Conservation (phyloP, 2,888 invertebrate genomes). For the Luperina nickerlii region DNA sequence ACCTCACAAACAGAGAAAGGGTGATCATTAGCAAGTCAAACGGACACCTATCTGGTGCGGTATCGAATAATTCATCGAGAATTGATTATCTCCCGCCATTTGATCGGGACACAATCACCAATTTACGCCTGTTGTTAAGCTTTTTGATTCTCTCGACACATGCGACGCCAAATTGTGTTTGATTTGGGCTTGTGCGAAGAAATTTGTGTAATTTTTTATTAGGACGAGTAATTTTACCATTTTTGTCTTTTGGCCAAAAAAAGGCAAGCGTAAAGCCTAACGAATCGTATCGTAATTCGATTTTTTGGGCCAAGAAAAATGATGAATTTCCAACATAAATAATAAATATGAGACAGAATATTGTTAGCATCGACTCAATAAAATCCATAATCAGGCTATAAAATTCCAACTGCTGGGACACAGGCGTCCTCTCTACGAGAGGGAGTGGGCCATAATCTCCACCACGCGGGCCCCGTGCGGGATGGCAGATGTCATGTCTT, state of each 20-base stretch:
- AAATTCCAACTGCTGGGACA: too few relatives aligned
- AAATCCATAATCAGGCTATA: too few relatives aligned
- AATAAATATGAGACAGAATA: constrained; percentile 7
- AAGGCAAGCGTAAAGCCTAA: background rate
- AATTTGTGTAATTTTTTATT: background rate
- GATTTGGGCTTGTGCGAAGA: constrained; percentile 1
- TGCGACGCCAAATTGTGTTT: constrained; percentile 7
- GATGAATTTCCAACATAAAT: background rate
- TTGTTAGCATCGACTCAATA: background rate
- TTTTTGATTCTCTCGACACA: constrained; percentile 15
- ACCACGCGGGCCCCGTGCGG: too few relatives aligned
- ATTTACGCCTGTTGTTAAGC: constrained; percentile 30
- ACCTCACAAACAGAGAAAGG: constrained; percentile 61
- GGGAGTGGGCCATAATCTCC: too few relatives aligned
- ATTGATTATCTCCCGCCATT: constrained; percentile 63
- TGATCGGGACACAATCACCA: constrained; percentile 38
- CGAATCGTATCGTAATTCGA: constrained; percentile 33
- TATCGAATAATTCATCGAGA: constrained; percentile 63
- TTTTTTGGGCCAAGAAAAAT: background rate
- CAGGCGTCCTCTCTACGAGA: too few relatives aligned
- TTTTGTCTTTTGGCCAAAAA: background rate
- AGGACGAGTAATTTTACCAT: background rate
- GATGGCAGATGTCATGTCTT: too few relatives aligned
- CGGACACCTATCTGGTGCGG: constrained; percentile 40
- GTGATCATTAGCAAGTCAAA: constrained; percentile 72